Base-by-base conservation (phyloP, 2,888 invertebrate species). In the Epirrhoe tristata region DNA sequence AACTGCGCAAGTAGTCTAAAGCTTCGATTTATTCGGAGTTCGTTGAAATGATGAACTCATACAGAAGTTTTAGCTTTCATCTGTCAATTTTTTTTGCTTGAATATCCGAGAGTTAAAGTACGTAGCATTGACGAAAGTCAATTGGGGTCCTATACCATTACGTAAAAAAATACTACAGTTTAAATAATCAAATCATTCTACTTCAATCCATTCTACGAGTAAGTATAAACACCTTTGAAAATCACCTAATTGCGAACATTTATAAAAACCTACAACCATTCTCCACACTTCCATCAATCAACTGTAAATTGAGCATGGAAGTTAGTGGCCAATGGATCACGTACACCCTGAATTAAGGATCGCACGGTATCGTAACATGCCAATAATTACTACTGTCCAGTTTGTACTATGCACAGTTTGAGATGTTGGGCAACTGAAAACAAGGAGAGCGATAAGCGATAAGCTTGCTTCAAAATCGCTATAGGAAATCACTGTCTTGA, bases 371-470 rank as follows among this genome's bases (percentile, higher is more conserved):
- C 72, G 74, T 71, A 74, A 75, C 76, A 73, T 64, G 69, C 62
- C 74, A 77, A 81, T 84, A 78, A 81, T 83, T 84, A 83, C 81
- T 77, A 80, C 76, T 77, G 78, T 77, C 74, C 77, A 75, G 78
- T 81, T 82, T 79, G 67, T 77, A 79, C 83, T 81, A 81, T 81
- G 83, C 79, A 79, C 83, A 81, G 85, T 89, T 88, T 86, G 86
- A 60, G 43, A 68, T 36, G 58, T 59, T 32, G 51, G 64, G 67
- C 53, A n/a, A 55, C 24, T 1, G n/a, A 39, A 39, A 43, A 43
- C 12, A 34, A 51, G 34, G n/a, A 14, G 31, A 78, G 76, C 76
- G 50, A 7, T 14, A 43, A 43, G 39, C 39, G 12, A 10, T 12
- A 43, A 43, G 39, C 39, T 12, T 12, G 39, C 34, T 34, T 12